Evolutionary conservation across 2,888 invertebrate genomes (phyloP).

Genomic region (Nephrocerus scutellatus): DNA sequence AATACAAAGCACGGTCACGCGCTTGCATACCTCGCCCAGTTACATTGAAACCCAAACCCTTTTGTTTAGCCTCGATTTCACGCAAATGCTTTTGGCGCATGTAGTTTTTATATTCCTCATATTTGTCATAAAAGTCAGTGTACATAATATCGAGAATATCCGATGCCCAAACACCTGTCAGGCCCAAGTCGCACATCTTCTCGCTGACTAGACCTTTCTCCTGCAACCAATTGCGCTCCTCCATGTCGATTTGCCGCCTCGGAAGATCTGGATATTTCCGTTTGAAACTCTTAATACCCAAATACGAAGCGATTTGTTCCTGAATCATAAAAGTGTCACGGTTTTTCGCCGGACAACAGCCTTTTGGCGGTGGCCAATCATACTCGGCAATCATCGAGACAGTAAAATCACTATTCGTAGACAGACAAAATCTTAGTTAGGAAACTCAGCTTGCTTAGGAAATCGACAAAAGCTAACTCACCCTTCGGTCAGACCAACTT

Average conservation of each 20-base stretch:
- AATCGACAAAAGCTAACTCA: constrained; percentile 29
- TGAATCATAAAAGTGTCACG: constrained; percentile 87
- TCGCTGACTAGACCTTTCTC: constrained; percentile 79
- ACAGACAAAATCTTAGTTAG: neutral
- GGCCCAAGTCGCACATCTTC: constrained; percentile 85
- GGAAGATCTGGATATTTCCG: constrained; percentile 87
- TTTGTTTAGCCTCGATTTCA: constrained; percentile 61
- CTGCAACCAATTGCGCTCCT: constrained; percentile 82
- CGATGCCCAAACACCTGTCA: constrained; percentile 85
- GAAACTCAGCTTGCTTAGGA: neutral
- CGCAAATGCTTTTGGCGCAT: constrained; percentile 55
- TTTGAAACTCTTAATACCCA: constrained; percentile 94
- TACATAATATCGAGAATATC: constrained; percentile 95
- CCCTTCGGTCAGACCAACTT: constrained; percentile 50
- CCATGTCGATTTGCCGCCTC: constrained; percentile 78
- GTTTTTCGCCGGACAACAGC: constrained; percentile 50
- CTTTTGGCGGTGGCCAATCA: constrained; percentile 71
- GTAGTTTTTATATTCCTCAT: constrained; percentile 75
- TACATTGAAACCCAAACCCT: constrained; percentile 50
- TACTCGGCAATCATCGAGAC: constrained; percentile 90
- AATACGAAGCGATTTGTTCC: constrained; percentile 91
- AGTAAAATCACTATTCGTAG: constrained; percentile 53
- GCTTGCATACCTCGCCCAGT: constrained; percentile 53
- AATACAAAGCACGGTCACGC: constrained; percentile 70
- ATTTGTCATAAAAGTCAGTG: constrained; percentile 90